Percentiles rank a stretch among this genome's conserved stretches.
Conservation (phyloP, 2,888 invertebrate genomes). For the Philereme vetulata region DNA sequence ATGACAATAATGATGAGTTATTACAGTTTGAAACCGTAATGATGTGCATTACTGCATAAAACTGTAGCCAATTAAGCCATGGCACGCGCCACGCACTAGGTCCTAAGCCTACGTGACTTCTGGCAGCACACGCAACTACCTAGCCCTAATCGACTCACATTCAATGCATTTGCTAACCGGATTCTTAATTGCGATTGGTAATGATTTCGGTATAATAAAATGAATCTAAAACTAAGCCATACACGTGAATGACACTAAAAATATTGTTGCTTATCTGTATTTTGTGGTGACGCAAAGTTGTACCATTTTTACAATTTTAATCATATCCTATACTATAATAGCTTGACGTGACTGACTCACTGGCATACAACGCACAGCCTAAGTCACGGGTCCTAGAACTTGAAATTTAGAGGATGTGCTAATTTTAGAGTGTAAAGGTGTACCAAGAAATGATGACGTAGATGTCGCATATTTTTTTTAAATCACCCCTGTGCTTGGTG, state of each 20-base stretch:
- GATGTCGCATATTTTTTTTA: too few species aligned
- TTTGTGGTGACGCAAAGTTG: slow-evolving; percentile 8
- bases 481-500: too few species aligned
- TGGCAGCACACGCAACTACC: slow-evolving; percentile 54
- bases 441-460: too few species aligned
- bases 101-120: slow-evolving; percentile 67
- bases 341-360: too few species aligned
- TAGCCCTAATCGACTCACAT: slow-evolving; percentile 56
- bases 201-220: slow-evolving; percentile 23
- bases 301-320: slow-evolving; percentile 1
- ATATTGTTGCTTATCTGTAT: slow-evolving; percentile 11
- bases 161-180: slow-evolving; percentile 57
- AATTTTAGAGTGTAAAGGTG: too few species aligned
- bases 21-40: too few species aligned
- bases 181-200: slow-evolving; percentile 51
- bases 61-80: slow-evolving; percentile 44
- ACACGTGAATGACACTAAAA: slow-evolving; percentile 21
- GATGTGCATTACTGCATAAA: slow-evolving; percentile 51
- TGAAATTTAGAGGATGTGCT: too few species aligned
- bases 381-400: too few species aligned
- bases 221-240: slow-evolving; percentile 9
- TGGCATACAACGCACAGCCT: too few species aligned
- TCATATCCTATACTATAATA: too few species aligned
- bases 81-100: slow-evolving; percentile 61
- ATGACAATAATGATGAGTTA: too few species aligned